Conservation (phyloP, 2,113 vertebrate genomes). For the Planiliza haematocheilus region DNA sequence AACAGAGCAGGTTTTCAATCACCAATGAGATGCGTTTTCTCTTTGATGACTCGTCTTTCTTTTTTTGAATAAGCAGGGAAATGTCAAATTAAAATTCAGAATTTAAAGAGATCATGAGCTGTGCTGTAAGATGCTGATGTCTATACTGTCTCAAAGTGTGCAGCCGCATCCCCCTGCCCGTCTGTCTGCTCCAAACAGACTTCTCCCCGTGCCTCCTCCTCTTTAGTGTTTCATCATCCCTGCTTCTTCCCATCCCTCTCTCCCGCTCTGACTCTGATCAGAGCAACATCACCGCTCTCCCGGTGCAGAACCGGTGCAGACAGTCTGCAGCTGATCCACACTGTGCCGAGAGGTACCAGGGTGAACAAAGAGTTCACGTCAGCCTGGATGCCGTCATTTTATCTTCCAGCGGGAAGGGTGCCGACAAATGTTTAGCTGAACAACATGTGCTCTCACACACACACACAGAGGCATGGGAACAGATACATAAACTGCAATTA, state of each 20-base stretch:
- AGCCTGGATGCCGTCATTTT: not conserved
- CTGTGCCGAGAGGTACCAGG: not conserved
- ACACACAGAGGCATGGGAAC: not conserved
- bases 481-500: too few species aligned
- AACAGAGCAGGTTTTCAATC: not conserved
- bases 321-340: constrained; percentile 29
- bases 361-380: not conserved
- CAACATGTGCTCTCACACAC: not conserved
- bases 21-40: not conserved
- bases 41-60: not conserved
- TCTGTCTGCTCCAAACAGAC: not conserved
- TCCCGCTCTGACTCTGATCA: constrained; percentile 39
- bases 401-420: not conserved
- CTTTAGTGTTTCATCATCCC: constrained; percentile 17
- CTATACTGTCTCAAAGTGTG: too few species aligned
- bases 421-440: not conserved
- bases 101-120: not conserved
- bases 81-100: constrained; percentile 1
- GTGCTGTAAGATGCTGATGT: too few species aligned
- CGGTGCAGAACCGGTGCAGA: constrained; percentile 1
- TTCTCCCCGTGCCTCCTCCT: not conserved
- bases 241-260: constrained; percentile 14
- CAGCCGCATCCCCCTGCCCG: too few species aligned
- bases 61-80: not conserved
- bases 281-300: constrained; percentile 11